phyloP scores from a whole-genome alignment of 2,888 invertebrate genomes.

The Dioctria linearis region DNA sequence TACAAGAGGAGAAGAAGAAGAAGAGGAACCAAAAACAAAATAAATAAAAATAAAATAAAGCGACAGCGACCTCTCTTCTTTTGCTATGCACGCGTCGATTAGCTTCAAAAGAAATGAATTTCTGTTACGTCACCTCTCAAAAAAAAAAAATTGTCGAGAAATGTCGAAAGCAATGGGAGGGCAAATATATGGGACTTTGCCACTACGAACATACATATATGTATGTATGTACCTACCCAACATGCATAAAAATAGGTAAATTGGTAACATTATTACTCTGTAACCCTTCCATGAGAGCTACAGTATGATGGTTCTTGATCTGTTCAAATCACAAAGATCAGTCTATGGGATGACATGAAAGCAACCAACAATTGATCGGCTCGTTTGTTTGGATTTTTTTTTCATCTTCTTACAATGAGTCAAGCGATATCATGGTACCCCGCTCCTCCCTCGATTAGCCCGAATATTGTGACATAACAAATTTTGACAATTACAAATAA shows the following conservation, averaged over 20 bases:
- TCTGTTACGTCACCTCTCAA: conserved; percentile 50
- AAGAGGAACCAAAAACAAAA: conserved; percentile 14
- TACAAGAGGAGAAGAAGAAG: neutral
- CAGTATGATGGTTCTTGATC: conserved; percentile 42
- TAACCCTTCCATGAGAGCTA: conserved; percentile 27
- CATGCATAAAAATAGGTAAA: neutral
- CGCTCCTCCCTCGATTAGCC: neutral
- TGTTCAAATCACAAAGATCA: conserved; percentile 16
- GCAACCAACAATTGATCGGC: conserved; percentile 39
- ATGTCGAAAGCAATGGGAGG: conserved; percentile 46
- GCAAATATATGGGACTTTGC: conserved; percentile 44
- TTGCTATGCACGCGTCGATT: conserved; percentile 23
- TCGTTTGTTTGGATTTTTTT: conserved; percentile 3
- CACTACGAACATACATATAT: neutral
- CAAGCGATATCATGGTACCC: neutral
- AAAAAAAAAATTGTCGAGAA: conserved; percentile 35
- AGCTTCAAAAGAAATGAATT: conserved; percentile 45
- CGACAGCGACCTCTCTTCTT: conserved; percentile 15
- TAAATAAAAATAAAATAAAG: neutral
- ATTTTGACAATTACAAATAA: conserved; percentile 59
- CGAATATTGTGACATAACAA: conserved; percentile 59
- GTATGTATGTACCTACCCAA: no score
- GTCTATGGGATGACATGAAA: conserved; percentile 41
- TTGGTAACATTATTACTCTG: neutral
- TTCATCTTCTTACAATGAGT: neutral